Conservation (phyloP, 2,888 invertebrate genomes). For the Zygaena filipendulae region DNA sequence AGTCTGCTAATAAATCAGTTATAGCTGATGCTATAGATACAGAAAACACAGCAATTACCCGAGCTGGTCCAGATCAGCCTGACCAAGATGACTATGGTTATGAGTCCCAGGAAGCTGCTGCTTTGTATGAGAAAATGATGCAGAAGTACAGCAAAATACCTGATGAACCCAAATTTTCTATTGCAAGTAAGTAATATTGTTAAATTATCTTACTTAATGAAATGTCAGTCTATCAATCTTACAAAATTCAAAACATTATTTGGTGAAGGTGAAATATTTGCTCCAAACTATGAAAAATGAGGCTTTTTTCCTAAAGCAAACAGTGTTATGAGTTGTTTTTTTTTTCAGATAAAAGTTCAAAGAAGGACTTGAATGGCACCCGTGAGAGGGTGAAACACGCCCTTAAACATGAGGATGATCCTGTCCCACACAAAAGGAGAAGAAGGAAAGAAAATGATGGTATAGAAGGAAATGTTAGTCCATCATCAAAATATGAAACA, state of each 20-base stretch:
- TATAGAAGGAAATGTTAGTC: constrained; percentile 37
- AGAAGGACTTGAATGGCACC: constrained; percentile 67
- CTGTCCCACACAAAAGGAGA: constrained; percentile 72
- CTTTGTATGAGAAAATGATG: constrained; percentile 86
- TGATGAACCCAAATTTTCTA: constrained; percentile 76
- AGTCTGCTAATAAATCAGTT: constrained; percentile 89
- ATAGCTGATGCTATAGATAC: constrained; percentile 83
- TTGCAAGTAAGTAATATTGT: constrained; percentile 39
- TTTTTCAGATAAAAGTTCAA: constrained; percentile 31
- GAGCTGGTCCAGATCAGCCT: constrained; percentile 80
- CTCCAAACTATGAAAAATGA: too few relatives aligned
- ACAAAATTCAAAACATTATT: too few relatives aligned
- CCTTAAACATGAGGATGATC: constrained; percentile 79
- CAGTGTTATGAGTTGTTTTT: too few relatives aligned
- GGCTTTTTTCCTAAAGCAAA: too few relatives aligned
- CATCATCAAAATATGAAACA: constrained; percentile 43
- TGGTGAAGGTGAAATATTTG: too few relatives aligned
- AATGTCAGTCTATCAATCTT: neutral
- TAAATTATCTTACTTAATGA: too few relatives aligned
- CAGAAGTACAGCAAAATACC: constrained; percentile 81
- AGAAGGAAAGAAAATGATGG: constrained; percentile 40
- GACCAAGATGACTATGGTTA: constrained; percentile 94
- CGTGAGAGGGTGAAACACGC: constrained; percentile 83
- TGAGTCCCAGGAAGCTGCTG: constrained; percentile 84
- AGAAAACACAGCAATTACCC: constrained; percentile 79